These are phyloP conservation scores for Spilarctia lutea DNA, from an alignment of 2,888 invertebrate genomes.

Conservation along the genomic window DNA sequence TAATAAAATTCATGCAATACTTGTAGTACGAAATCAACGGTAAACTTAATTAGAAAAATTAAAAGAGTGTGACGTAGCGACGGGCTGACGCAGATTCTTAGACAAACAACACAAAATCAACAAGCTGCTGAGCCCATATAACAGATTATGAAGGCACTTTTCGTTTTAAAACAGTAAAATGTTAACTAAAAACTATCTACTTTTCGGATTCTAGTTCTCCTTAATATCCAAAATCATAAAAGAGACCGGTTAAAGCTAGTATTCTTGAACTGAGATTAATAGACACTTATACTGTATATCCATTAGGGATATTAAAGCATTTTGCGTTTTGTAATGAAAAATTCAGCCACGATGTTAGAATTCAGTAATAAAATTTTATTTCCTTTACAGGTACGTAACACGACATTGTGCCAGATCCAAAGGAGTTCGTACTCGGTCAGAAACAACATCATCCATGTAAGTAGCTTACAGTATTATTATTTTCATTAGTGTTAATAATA, in stretches of 20 bases:
- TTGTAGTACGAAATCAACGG: constrained; percentile 30
- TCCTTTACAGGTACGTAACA: constrained; percentile 62
- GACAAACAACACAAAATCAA: constrained; percentile 16
- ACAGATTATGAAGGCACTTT: constrained; percentile 4
- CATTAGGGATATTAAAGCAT: neutral
- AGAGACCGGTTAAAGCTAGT: neutral
- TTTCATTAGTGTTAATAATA: constrained; percentile 5
- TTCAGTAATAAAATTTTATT: constrained; percentile 19
- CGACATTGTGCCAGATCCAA: constrained; percentile 54
- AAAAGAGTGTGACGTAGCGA: constrained; percentile 28
- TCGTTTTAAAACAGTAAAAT: neutral
- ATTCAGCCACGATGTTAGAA: neutral
- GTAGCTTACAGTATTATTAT: constrained; percentile 37
- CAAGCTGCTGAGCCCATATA: constrained; percentile 17
- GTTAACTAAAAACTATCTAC: neutral
- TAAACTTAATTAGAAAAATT: constrained; percentile 43
- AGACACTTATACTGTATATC: neutral
- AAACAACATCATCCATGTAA: constrained; percentile 55
- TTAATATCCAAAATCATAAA: neutral
- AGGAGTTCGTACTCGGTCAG: constrained; percentile 45
- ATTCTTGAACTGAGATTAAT: neutral
- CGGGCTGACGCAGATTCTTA: constrained; percentile 11
- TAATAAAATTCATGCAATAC: constrained; percentile 17
- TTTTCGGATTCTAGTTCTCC: neutral
- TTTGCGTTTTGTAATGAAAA: neutral